Evolutionary conservation across 2,797 vertebrate species (phyloP).

Genomic region (Cyclopterus lumpus): DNA sequence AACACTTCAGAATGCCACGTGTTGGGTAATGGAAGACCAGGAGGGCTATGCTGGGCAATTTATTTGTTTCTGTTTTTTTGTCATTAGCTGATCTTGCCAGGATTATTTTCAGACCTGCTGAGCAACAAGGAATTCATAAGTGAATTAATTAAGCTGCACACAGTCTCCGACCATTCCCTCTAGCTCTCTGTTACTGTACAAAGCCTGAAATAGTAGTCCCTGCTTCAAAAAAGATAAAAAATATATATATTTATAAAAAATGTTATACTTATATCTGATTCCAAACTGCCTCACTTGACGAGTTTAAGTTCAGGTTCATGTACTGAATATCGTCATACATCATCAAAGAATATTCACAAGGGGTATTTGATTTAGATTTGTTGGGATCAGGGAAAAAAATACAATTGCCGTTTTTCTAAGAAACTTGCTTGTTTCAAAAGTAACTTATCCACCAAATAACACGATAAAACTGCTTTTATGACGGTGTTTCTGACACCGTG

Average conservation of each 20-base stretch:
- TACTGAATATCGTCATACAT: neutral
- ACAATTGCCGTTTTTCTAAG: neutral
- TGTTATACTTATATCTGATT: neutral
- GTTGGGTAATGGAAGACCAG: neutral
- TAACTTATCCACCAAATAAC: neutral
- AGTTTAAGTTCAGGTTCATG: neutral
- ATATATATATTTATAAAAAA: too few relatives aligned
- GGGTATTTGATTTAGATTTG: neutral
- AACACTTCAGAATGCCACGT: neutral
- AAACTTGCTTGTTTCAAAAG: neutral
- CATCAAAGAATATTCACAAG: neutral
- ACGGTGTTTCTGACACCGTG: neutral
- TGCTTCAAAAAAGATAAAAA: neutral
- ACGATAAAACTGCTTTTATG: too few relatives aligned
- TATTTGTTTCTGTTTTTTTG: neutral
- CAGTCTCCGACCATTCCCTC: neutral
- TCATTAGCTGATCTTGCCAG: slow-evolving; percentile 8
- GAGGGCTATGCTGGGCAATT: neutral
- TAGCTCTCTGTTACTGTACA: neutral
- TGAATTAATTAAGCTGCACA: slow-evolving; percentile 15
- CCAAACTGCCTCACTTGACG: neutral
- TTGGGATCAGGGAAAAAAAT: neutral
- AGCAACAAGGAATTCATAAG: slow-evolving; percentile 18
- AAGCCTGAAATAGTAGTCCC: neutral
- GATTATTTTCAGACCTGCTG: slow-evolving; percentile 22